Percentiles rank a stretch among this genome's conserved stretches.
phyloP scores from a whole-genome alignment of 2,888 invertebrate species.

The Perizoma flavofasciatum region DNA sequence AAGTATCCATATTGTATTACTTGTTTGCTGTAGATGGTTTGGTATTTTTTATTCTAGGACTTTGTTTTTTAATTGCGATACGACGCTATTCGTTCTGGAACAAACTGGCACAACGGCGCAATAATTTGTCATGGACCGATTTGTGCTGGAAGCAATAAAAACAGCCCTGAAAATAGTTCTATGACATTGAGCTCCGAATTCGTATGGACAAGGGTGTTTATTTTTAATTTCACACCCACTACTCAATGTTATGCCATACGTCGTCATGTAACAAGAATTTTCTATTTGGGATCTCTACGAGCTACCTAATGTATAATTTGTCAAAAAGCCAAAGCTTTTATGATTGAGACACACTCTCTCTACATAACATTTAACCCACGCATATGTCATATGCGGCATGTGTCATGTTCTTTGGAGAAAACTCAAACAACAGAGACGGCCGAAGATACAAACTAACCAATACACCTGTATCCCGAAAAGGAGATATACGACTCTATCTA shows the following conservation, averaged over 20 bases:
- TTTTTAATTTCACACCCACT: conserved; percentile 74
- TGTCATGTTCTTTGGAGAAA: too few species aligned
- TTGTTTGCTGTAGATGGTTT: too few species aligned
- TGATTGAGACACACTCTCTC: conserved; percentile 11
- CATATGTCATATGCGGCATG: too few species aligned
- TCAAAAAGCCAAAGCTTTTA: conserved; percentile 43
- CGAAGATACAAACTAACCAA: too few species aligned
- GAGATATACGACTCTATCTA: neutral
- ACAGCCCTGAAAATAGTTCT: conserved; percentile 53
- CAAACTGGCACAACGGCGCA: neutral
- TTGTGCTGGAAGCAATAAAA: conserved; percentile 46
- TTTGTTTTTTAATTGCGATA: too few species aligned
- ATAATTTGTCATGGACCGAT: conserved; percentile 27
- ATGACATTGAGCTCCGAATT: conserved; percentile 76
- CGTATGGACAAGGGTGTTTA: conserved; percentile 65
- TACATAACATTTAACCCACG: too few species aligned
- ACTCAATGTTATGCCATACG: conserved; percentile 50
- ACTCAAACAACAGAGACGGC: too few species aligned
- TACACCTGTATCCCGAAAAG: too few species aligned
- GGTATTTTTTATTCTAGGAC: too few species aligned
- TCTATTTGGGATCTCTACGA: conserved; percentile 64
- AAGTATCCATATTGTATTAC: too few species aligned
- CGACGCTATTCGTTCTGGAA: too few species aligned
- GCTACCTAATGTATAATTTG: conserved; percentile 43
- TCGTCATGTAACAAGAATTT: conserved; percentile 65